phyloP scores from a whole-genome alignment of 2,797 vertebrate species.

The Manis crassicaudata region DNA sequence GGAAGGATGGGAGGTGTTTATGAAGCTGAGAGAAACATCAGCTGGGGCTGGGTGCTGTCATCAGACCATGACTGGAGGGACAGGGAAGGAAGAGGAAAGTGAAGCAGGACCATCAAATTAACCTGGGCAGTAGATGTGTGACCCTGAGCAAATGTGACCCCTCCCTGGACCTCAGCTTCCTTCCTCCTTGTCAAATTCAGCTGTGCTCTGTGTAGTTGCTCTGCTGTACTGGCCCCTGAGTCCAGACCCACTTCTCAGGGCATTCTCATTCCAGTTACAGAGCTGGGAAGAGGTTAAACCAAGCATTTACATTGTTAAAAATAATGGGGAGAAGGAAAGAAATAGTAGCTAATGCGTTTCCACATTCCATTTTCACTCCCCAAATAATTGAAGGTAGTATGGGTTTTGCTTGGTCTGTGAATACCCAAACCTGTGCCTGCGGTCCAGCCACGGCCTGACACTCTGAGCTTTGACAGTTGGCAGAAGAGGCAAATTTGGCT shows the following conservation, averaged over 20 bases:
- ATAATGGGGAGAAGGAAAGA: neutral
- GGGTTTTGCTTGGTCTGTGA: neutral
- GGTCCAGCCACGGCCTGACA: fast-evolving
- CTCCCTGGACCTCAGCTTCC: neutral
- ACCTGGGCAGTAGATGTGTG: neutral
- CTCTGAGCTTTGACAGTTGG: neutral
- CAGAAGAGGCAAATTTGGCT: neutral
- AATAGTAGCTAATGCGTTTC: neutral
- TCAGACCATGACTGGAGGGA: neutral
- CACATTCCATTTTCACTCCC: neutral
- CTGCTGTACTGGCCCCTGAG: fast-evolving
- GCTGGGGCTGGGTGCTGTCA: neutral
- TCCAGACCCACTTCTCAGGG: neutral
- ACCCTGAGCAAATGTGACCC: neutral
- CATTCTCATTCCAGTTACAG: neutral
- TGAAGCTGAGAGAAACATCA: neutral
- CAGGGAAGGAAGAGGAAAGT: fast-evolving
- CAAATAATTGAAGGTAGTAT: neutral
- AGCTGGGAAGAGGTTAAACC: neutral
- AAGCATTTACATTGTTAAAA: neutral
- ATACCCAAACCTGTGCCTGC: neutral
- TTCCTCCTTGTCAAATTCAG: neutral
- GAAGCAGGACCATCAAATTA: neutral
- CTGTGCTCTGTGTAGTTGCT: neutral
- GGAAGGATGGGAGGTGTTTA: neutral